phyloP scores from a whole-genome alignment of 92 coral and sea anemone species.

The Hydrozoanthus gracilis region DNA sequence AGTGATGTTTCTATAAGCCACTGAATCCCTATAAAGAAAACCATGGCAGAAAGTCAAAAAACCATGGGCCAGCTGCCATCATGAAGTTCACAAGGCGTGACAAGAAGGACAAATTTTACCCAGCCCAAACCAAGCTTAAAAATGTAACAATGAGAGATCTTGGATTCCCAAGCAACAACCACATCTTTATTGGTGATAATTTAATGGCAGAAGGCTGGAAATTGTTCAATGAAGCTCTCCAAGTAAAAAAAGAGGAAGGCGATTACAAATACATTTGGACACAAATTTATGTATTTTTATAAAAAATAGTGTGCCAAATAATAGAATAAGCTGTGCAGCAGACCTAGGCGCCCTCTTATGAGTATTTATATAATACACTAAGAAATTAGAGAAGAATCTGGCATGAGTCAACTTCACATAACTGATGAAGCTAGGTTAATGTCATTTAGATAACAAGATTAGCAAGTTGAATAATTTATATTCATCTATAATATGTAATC shows the following conservation, averaged over 20 bases:
- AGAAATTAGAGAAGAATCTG: too few relatives aligned
- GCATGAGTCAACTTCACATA: too few relatives aligned
- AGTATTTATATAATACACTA: too few relatives aligned
- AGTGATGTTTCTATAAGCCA: constrained; percentile 47
- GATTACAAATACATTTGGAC: constrained; percentile 55
- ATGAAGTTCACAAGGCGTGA: constrained; percentile 56
- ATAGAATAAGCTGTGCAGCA: neutral
- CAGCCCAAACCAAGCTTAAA: constrained; percentile 50
- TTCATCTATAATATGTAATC: too few relatives aligned
- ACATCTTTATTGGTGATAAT: constrained; percentile 52
- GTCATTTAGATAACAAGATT: too few relatives aligned
- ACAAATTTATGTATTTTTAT: neutral
- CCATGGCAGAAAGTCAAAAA: neutral
- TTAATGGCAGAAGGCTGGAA: constrained; percentile 46
- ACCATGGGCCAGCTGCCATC: constrained; percentile 39
- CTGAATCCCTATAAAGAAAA: neutral
- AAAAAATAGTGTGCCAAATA: neutral
- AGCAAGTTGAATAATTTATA: too few relatives aligned
- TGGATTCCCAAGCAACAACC: constrained; percentile 6
- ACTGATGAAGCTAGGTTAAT: too few relatives aligned
- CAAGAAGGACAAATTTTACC: constrained; percentile 42
- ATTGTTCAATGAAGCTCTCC: constrained; percentile 51
- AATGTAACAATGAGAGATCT: constrained; percentile 42
- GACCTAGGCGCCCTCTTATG: neutral
- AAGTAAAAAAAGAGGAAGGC: constrained; percentile 46